These are phyloP conservation scores for Trichechus manatus DNA, from an alignment of 2,113 vertebrate genomes.

Conservation along the genomic window DNA sequence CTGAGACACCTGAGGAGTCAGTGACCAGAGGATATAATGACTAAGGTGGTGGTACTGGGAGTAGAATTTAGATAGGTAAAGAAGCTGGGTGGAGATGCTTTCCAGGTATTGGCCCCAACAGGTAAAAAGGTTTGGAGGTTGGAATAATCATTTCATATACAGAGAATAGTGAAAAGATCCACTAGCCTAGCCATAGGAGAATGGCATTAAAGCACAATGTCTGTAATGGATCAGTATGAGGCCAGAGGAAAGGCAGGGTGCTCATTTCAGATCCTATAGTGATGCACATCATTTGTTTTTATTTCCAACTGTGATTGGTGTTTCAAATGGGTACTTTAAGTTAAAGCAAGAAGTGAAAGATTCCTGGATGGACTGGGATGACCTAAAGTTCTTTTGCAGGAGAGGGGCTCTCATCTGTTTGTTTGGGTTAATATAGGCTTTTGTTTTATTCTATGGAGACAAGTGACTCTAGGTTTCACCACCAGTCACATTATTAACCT, in stretches of 20 bases:
- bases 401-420: conserved; percentile 51
- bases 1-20: not conserved
- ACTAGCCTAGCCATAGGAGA: not conserved
- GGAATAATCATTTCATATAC: not conserved
- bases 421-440: conserved; percentile 48
- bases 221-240: not conserved
- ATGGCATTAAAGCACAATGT: not conserved
- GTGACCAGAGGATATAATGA: not conserved
- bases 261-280: not conserved
- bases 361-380: not conserved
- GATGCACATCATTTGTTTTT: conserved; percentile 46
- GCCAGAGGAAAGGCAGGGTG: not conserved
- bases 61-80: not conserved
- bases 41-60: rapidly evolving
- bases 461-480: conserved; percentile 50
- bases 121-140: not conserved
- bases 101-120: not conserved
- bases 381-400: conserved; percentile 9
- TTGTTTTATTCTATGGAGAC: conserved; percentile 68
- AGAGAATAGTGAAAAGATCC: not conserved
- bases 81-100: not conserved
- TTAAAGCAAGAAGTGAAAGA: conserved; percentile 11
- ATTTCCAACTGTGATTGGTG: conserved; percentile 25
- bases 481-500: conserved; percentile 69
- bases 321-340: conserved; percentile 38